These are phyloP conservation scores for Garrulus glandarius DNA, from an alignment of 2,797 vertebrate species.

Conservation along the genomic window DNA sequence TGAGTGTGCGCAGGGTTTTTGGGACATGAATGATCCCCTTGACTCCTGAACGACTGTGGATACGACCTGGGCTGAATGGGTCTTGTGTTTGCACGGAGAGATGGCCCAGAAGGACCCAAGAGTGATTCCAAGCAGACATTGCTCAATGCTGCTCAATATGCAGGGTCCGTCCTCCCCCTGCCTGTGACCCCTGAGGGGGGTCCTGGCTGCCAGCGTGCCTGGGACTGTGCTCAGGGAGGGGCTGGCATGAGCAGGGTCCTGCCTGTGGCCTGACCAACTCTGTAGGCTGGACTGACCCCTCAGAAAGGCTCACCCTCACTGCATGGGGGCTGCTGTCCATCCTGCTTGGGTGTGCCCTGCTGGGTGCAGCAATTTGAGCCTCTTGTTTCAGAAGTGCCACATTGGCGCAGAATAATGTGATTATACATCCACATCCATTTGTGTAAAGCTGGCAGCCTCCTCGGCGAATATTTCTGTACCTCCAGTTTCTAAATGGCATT, in stretches of 20 bases:
- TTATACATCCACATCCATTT: not conserved
- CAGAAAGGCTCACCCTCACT: accelerated
- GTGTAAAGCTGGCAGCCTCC: not conserved
- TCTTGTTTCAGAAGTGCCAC: not conserved
- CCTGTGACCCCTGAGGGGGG: not conserved
- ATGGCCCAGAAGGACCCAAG: not conserved
- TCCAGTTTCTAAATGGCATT: not conserved
- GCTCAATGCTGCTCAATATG: not conserved
- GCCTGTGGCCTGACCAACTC: not conserved
- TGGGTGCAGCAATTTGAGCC: not conserved
- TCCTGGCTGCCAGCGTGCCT: not conserved
- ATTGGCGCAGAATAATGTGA: not conserved
- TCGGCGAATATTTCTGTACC: not conserved
- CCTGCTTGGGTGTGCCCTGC: not conserved
- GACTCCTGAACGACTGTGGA: not conserved
- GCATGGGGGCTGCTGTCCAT: accelerated
- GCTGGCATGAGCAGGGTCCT: not conserved
- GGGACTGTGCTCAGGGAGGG: accelerated
- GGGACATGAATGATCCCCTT: slow-evolving; percentile 16
- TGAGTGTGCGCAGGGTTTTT: accelerated
- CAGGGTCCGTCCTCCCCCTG: accelerated
- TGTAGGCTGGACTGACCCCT: not conserved
- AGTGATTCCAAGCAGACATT: not conserved
- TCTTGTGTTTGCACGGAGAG: not conserved
- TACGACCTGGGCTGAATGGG: not conserved